Evolutionary conservation across 1,140 invertebrate species (phyloP), one percentile per base, ranked within the genome.

Genomic region (Helicoverpa zea): DNA sequence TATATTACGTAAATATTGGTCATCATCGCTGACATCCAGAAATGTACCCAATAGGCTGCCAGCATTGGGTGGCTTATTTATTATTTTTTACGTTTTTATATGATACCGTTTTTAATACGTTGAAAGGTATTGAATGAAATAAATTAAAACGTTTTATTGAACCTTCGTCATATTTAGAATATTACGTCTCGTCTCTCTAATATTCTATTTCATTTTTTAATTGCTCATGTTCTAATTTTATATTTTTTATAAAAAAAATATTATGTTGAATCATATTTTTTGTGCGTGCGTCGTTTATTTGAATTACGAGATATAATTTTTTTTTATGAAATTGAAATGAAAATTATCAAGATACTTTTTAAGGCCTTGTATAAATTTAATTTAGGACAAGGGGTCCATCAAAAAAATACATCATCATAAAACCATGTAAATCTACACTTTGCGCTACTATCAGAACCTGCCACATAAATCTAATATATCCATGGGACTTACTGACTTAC

Each of bases 1-100:
- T 1, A 23, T 23, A 23, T 23, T 0, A 23, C 23, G 23, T 23
- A 23, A 23, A 23, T 23, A 23, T 23, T 23, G 23, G 23, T 23
- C 23, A 23, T 23, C 23, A 23, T 23, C 23, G 23, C 23, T 23
- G 23, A 23, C 23, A 23, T 23, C 23, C 23, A 23, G 23, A 1
- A 23, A 23, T 23, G 23, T 23, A 23, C 1, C 23, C 23, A 23
- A 23, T 23, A 23, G 23, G 23, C 23, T 23, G 23, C 23, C 23
- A 23, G 23, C 2, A 23, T 23, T 23, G 23, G 23, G 23, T 23
- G 23, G 23, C 23, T 23, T 23, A 2, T 23, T 84, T 79, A 76
- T 83, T 81, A 84, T 73, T 81, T 84, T 79, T 35, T 54, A 43
- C 14, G 12, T 29, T 54, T 16, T 52, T 11, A 77, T 47, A 66